Evolutionary conservation across 30 jellyfish, hydroid and myxozoan genomes (phyloP), one percentile per base, ranked within the genome.

Genomic region (Sanderia malayensis): DNA sequence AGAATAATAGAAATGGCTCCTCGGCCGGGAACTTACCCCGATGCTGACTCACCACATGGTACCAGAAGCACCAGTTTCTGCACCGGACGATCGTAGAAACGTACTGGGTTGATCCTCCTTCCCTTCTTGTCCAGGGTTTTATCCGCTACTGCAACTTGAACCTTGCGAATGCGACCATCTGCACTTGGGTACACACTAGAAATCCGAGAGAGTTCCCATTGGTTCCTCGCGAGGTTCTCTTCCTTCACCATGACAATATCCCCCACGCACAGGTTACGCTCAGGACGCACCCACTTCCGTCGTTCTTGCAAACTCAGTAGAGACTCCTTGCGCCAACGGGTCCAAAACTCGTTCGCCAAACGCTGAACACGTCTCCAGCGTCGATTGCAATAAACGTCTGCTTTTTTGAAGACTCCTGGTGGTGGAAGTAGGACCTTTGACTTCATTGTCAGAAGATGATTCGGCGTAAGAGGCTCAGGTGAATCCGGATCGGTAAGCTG

Each of bases 381-480:
- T 70, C 47, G 45, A 4, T 46, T 41, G 58, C 27, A 47, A 46
- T 70, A 70, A n/a, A 46, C 31, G 52, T 70, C 82, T 25, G 46
- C 71, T 47, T 29, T 46, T 49, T 71, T 57, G 49, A 71, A 71
- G 75, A 44, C 49, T 52, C 84, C 79, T 1, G 84, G 78, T 28
- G 78, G 84, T 27, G 84, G 84, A n/a, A 71, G 64, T 41, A 52
- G 8, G 49, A 57, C 31, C 60, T 71, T 71, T 37, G 75, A 31
- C 58, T 71, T 71, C 84, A 71, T 71, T 31, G 84, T 71, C 60
- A 71, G 74, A 9, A 71, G 46, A 57, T 71, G 73, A 23, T 26
- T 71, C 61, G 84, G 84, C 9, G 84, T 47, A 24, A 71, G 84
- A 44, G 84, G 75, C 41, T 31, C 64, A 20, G 84, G 84, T 19